A percentile compares a stretch with the other conserved stretches of the same genome.
These are phyloP conservation scores for Barypeithes pellucidus DNA, from an alignment of 2,888 invertebrate species.

Conservation along the genomic window DNA sequence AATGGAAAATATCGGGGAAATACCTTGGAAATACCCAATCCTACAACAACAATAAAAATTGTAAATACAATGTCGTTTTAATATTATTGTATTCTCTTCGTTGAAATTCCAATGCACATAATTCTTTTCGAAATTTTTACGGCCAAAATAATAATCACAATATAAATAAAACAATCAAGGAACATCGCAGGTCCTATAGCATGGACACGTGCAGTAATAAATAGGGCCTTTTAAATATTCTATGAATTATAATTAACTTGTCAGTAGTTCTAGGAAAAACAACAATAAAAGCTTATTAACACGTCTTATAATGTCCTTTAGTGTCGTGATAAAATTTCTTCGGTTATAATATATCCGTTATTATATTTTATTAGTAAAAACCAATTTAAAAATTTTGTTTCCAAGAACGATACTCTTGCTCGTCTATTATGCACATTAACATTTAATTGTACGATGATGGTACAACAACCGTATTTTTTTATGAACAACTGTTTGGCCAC, in stretches of 20 bases:
- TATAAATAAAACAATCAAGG: not conserved
- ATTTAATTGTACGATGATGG: too few relatives aligned
- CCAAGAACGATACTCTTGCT: not conserved
- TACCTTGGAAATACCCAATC: too few relatives aligned
- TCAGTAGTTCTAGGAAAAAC: conserved; percentile 40
- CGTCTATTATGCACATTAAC: too few relatives aligned
- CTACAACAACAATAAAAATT: too few relatives aligned
- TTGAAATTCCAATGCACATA: too few relatives aligned
- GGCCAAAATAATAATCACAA: too few relatives aligned
- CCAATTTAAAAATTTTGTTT: conserved; percentile 10
- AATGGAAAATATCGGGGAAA: too few relatives aligned
- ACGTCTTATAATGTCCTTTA: conserved; percentile 51
- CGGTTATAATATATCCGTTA: not conserved
- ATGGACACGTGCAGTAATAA: conserved; percentile 25
- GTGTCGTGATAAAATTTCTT: conserved; percentile 39
- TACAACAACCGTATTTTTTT: too few relatives aligned
- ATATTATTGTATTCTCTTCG: too few relatives aligned
- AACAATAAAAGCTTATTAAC: conserved; percentile 42
- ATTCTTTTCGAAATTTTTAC: too few relatives aligned
- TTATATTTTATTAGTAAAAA: conserved; percentile 4
- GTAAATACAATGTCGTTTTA: too few relatives aligned
- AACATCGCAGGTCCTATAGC: not conserved
- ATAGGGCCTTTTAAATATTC: conserved; percentile 17
- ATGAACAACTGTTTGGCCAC: too few relatives aligned
- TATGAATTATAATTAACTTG: conserved; percentile 28